Base-by-base conservation (phyloP, 2,113 vertebrate genomes). In the Myrmecophaga tridactyla region DNA sequence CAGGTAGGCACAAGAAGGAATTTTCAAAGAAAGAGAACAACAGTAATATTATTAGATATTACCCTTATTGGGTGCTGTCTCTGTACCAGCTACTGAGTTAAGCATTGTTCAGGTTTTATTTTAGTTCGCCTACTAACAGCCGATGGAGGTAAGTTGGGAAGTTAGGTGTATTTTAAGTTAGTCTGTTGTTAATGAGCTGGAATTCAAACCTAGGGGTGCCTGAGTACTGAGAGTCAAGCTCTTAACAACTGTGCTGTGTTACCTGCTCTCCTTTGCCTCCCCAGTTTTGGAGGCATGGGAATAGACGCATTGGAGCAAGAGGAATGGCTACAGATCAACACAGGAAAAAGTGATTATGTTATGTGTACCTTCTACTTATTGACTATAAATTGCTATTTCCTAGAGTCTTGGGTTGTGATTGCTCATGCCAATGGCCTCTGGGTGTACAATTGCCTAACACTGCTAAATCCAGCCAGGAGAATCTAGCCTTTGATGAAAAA, bases 381-480 rank as follows among this genome's bases (percentile, higher is more conserved):
- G 13, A 46, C 18, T 87, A 6, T 88, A 92, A 84, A 87, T 88
- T n/a, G n/a, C n/a, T n/a, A n/a, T n/a, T 91, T 92, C 53, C 53
- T 72, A 21, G 82, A 75, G 29, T 83, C 23, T 3, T 60, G 23
- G 15, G 0, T 69, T 83, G 81, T 75, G 60, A 77, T 58, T 73
- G 4, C 13, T 94, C 4, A 43, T 43, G 43, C 31, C 34, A 27
- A 43, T 87, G 80, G n/a, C 48, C 92, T 65, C 18, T 77, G 46
- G 51, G 39, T n/a, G 8, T 10, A 0, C 75, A 67, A 58, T 53
- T 95, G 36, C 6, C 27, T n/a, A n/a, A n/a, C n/a, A n/a, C n/a
- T n/a, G n/a, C n/a, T 62, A 27, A 62, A 62, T 62, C 60, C 60
- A 73, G 39, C 29, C 73, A 41, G 51, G 20, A 96, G 29, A 76